phyloP scores from a whole-genome alignment of 2,888 invertebrate genomes.

The Achlya flavicornis region DNA sequence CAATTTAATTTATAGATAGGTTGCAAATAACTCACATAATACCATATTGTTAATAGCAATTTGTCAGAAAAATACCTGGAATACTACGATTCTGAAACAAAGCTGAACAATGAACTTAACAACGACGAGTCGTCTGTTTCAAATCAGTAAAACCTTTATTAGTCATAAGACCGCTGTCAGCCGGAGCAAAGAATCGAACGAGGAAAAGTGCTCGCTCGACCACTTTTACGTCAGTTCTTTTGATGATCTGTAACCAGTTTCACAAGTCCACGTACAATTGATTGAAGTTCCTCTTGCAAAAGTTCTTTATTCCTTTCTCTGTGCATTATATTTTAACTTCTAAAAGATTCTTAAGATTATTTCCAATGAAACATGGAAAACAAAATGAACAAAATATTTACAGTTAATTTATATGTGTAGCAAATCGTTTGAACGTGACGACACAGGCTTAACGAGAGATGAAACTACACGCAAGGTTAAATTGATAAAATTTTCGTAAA shows the following conservation, averaged over 20 bases:
- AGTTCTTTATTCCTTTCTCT: slow-evolving; percentile 1
- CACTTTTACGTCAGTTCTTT: slow-evolving; percentile 47
- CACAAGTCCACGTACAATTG: slow-evolving; percentile 30
- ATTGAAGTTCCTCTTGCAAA: slow-evolving; percentile 30
- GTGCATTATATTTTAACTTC: neutral
- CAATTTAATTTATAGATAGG: neutral
- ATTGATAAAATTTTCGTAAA: slow-evolving; percentile 5
- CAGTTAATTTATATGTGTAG: neutral
- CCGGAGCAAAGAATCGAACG: slow-evolving; percentile 38
- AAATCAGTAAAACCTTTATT: slow-evolving; percentile 26
- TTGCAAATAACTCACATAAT: neutral
- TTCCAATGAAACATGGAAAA: neutral
- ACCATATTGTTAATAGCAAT: neutral
- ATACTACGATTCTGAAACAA: neutral
- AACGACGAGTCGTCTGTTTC: slow-evolving; percentile 22
- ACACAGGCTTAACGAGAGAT: neutral
- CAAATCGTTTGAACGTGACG: slow-evolving; percentile 1
- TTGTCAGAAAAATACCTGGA: neutral
- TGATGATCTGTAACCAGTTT: slow-evolving; percentile 48
- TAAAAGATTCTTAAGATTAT: neutral
- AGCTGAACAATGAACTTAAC: slow-evolving; percentile 17
- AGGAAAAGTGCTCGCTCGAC: slow-evolving; percentile 40
- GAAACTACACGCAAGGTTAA: slow-evolving; percentile 4
- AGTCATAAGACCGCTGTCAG: slow-evolving; percentile 32
- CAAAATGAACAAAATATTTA: slow-evolving; percentile 3